Evolutionary conservation across 64 coral and sea anemone genomes (phyloP).

Genomic region (Stylophora pistillata): DNA sequence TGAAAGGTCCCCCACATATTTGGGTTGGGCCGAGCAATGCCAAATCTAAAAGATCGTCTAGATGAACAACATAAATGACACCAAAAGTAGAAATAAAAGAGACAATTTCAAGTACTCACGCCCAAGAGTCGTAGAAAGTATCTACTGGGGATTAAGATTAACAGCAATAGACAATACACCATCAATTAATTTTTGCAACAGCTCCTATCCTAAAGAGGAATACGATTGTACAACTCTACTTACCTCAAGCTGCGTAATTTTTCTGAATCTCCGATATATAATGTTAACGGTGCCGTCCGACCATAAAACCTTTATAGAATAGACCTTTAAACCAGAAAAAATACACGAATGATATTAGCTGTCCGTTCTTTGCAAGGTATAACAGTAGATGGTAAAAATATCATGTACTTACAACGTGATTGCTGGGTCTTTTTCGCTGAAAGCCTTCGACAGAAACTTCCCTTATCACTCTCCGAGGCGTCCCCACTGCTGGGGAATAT

Average conservation of each 20-base stretch:
- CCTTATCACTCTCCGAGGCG: background rate
- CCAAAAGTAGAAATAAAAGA: no score
- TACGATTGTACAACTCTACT: background rate
- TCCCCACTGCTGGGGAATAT: background rate
- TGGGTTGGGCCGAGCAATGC: no score
- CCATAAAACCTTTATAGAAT: conserved; percentile 53
- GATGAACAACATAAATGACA: no score
- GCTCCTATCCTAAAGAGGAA: background rate
- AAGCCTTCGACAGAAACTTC: background rate
- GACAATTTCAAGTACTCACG: no score
- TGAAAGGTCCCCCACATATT: no score
- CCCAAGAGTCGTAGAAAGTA: no score
- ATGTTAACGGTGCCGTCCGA: conserved; percentile 45
- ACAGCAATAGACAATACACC: background rate
- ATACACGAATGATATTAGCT: background rate
- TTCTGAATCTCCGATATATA: conserved; percentile 59
- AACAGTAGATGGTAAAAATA: no score
- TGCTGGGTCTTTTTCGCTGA: conserved; percentile 6
- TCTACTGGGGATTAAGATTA: no score
- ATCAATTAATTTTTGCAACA: background rate
- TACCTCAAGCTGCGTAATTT: conserved; percentile 57
- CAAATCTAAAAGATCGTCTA: no score
- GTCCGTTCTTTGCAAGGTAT: no score
- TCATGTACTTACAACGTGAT: conserved; percentile 9
- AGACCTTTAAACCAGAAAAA: conserved; percentile 22